A percentile compares a stretch with the other conserved stretches of the same genome.
Conservation (phyloP, 2,888 invertebrate species). For the Hydraecia micacea region DNA sequence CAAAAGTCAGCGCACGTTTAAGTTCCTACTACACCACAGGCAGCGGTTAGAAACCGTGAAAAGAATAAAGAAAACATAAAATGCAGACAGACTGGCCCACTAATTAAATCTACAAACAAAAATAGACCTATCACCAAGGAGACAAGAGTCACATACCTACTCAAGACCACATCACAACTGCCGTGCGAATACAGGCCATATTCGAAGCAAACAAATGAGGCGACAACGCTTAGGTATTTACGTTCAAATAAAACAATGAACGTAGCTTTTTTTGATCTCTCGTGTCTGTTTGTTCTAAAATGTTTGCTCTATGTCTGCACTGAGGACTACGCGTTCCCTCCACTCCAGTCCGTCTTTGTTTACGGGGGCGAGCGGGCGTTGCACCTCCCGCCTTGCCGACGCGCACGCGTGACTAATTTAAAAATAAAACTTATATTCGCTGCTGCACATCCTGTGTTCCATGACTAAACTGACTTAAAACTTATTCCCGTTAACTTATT, state of each 20-base stretch:
- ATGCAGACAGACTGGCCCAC: constrained; percentile 52
- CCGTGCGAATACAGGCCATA: constrained; percentile 21
- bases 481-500: constrained; percentile 35
- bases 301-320: constrained; percentile 81
- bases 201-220: constrained; percentile 52
- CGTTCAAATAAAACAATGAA: constrained; percentile 65
- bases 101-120: constrained; percentile 19
- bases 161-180: neutral
- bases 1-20: constrained; percentile 44
- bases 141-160: constrained; percentile 6
- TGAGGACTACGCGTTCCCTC: constrained; percentile 70
- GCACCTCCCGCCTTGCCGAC: constrained; percentile 67
- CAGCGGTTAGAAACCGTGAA: constrained; percentile 46
- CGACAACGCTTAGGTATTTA: constrained; percentile 56
- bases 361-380: constrained; percentile 82
- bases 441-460: constrained; percentile 67
- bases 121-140: constrained; percentile 23
- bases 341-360: constrained; percentile 85
- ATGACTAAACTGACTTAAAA: constrained; percentile 49
- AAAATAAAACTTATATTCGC: constrained; percentile 79
- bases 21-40: constrained; percentile 29
- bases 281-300: constrained; percentile 77
- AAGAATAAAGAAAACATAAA: constrained; percentile 63
- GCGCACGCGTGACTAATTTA: constrained; percentile 76
- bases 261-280: constrained; percentile 72